Base-by-base conservation (phyloP, 1,140 invertebrate genomes). In the Drosophila sechellia region DNA sequence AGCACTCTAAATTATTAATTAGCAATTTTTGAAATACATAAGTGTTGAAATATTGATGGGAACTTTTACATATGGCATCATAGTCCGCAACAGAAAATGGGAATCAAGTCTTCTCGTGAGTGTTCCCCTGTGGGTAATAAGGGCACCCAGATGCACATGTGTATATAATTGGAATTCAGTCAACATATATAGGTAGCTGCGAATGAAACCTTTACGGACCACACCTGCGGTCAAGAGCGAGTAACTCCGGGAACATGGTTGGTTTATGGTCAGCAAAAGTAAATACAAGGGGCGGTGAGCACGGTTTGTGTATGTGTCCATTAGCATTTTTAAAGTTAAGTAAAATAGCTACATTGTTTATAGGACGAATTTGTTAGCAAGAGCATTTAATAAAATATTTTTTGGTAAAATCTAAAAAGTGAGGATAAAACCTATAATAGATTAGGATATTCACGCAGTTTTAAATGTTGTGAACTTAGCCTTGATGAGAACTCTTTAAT, bases 1-100 rank as follows among this genome's bases (percentile, higher is more conserved):
- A 42, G 57, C 60, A 66, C 25, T 80, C 54, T 81, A 66, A 61
- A 80, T 80, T 63, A 81, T 77, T 81, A 72, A 81, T 52, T 63
- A 65, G 52, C 31, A 48, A 72, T 66, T 71, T 65, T 43, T 61
- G 48, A 61, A 76, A 77, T 72, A 72, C 60, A 61, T 70, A 70
- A 57, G 43, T 55, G 60, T 48, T 75, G 55, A 65, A 69, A 60
- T 70, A 83, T 78, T 81, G 56, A 81, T 77, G 54, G 53, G 37
- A 57, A 65, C 63, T 71, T 49, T 39, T 53, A 37, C 54, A 57
- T 58, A 57, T 59, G 49, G 17, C 35, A 20, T 49, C 42, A 35
- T 25, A 49, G 34, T 42, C 34, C n/a, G 46, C 39, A 55, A 52
- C 35, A n/a, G 34, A 68, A 68, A 48, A 57, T 35, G 25, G 25